Conservation (phyloP, 2,888 invertebrate genomes). For the Fragum fragum region DNA sequence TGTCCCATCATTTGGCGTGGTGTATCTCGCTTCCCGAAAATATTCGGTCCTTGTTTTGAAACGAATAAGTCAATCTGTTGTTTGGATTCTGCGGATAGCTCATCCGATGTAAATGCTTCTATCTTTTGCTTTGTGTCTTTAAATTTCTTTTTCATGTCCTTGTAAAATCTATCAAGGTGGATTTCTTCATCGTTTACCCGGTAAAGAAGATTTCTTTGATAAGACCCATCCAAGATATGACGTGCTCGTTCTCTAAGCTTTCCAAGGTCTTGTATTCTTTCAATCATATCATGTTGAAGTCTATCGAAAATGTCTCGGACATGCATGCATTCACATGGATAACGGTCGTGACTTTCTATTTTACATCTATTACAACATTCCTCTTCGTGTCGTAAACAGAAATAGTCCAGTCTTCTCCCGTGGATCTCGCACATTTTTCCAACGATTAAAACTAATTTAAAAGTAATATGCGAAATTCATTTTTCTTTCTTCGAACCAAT, state of each 20-base stretch:
- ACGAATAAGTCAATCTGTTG: slow-evolving; percentile 48
- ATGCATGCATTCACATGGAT: slow-evolving; percentile 62
- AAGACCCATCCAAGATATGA: slow-evolving; percentile 58
- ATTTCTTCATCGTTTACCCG: slow-evolving; percentile 60
- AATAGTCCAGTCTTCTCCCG: slow-evolving; percentile 57
- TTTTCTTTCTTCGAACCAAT: no score
- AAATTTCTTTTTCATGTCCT: slow-evolving; percentile 60
- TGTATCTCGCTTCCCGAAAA: slow-evolving; percentile 37
- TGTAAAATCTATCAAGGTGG: slow-evolving; percentile 58
- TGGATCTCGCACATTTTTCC: slow-evolving; percentile 61
- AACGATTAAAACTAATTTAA: no score
- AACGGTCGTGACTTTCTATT: slow-evolving; percentile 40
- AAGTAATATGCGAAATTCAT: no score
- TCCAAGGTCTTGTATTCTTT: slow-evolving; percentile 47
- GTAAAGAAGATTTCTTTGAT: slow-evolving; percentile 55
- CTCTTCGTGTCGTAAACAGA: slow-evolving; percentile 58
- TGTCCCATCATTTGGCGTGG: slow-evolving; percentile 49
- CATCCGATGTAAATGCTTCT: slow-evolving; percentile 60
- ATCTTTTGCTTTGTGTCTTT: slow-evolving; percentile 57
- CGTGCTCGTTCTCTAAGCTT: slow-evolving; percentile 47
- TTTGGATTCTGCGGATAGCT: slow-evolving; percentile 48
- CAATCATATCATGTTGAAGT: slow-evolving; percentile 62
- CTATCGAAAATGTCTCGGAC: slow-evolving; percentile 56
- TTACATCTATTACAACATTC: slow-evolving; percentile 55
- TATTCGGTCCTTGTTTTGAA: slow-evolving; percentile 37